Evolutionary conservation across 2,888 invertebrate species (phyloP).

Genomic region (Hyppa rectilinea): DNA sequence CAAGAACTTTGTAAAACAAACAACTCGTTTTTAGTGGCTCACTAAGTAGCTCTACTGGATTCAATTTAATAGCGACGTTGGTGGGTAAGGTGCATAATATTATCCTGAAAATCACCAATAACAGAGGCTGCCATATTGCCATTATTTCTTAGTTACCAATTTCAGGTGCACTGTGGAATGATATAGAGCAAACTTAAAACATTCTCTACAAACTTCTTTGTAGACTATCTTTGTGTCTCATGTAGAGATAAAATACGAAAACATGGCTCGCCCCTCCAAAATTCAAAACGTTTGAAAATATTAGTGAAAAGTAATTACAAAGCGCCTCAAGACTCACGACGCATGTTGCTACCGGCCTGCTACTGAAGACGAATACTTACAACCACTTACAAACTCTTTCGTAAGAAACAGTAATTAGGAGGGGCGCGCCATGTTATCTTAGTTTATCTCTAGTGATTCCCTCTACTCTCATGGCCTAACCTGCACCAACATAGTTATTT

Average conservation of each 20-base stretch:
- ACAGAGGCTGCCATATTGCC: background rate
- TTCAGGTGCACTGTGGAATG: no score
- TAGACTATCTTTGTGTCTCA: no score
- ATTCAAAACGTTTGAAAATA: no score
- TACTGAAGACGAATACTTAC: no score
- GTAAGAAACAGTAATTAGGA: no score
- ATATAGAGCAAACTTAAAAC: background rate
- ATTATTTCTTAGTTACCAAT: background rate
- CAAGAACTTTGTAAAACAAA: background rate
- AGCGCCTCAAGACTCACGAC: no score
- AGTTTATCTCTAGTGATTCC: no score
- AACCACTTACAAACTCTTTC: no score
- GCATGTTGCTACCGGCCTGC: no score
- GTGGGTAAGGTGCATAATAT: background rate
- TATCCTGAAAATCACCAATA: background rate
- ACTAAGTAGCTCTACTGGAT: background rate
- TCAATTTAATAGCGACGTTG: background rate
- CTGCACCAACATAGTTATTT: slow-evolving; percentile 17
- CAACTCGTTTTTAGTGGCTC: background rate
- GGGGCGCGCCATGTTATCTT: no score
- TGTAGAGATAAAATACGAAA: slow-evolving; percentile 5
- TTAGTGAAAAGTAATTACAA: no score
- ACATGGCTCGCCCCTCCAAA: no score
- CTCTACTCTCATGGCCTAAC: slow-evolving; percentile 52
- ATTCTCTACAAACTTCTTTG: background rate